These are phyloP conservation scores for Enteromius afrohamiltoni DNA, from an alignment of 2,797 vertebrate genomes.

Conservation along the genomic window DNA sequence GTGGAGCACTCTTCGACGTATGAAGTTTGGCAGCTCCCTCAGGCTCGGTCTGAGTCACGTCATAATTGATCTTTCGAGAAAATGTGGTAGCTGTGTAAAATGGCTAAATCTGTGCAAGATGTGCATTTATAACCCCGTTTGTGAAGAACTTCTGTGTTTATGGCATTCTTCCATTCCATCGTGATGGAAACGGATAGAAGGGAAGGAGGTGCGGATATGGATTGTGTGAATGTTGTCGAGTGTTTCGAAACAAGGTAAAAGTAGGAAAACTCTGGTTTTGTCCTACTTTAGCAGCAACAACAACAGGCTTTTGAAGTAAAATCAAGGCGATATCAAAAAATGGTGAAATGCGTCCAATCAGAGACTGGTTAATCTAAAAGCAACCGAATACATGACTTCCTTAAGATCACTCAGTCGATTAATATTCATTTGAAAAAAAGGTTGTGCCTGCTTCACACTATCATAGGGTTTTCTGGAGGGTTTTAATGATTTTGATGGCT, in stretches of 20 bases:
- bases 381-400: not conserved
- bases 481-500: constrained; percentile 73
- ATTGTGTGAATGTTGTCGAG: constrained; percentile 59
- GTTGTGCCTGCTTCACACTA: not conserved
- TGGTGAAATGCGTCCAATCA: not conserved
- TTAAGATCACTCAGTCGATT: not conserved
- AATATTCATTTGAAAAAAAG: not conserved
- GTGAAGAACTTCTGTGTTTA: constrained; percentile 56
- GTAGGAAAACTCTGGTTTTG: constrained; percentile 26
- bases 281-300: not conserved
- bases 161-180: constrained; percentile 55
- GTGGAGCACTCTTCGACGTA: constrained; percentile 70
- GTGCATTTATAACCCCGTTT: constrained; percentile 66
- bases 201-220: constrained; percentile 59
- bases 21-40: constrained; percentile 74
- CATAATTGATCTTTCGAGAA: constrained; percentile 81
- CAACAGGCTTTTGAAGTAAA: not conserved
- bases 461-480: constrained; percentile 63
- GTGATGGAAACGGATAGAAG: constrained; percentile 60
- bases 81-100: constrained; percentile 73
- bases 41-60: constrained; percentile 78
- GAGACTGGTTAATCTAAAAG: not conserved
- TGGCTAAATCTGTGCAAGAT: constrained; percentile 76
- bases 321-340: not conserved
- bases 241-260: constrained; percentile 52